These are phyloP conservation scores for Zaprionus ghesquierei DNA, from an alignment of 1,140 invertebrate genomes.

Conservation along the genomic window DNA sequence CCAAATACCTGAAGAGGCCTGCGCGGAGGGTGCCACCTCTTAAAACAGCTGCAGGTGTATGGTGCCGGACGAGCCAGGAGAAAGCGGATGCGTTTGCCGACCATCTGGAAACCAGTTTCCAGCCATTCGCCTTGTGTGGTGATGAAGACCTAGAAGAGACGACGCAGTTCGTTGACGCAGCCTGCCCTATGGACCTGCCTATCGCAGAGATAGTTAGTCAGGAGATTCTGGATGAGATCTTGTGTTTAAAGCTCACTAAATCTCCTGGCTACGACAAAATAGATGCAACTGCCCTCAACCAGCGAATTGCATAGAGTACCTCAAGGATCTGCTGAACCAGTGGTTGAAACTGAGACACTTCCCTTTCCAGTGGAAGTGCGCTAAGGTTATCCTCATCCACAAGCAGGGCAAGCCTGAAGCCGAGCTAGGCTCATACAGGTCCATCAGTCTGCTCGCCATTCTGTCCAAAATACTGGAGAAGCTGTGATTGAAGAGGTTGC, in stretches of 20 bases:
- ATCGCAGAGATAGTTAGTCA: neutral
- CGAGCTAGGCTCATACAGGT: neutral
- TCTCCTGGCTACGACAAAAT: conserved; percentile 16
- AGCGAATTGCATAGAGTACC: neutral
- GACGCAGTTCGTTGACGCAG: neutral
- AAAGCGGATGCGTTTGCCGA: neutral
- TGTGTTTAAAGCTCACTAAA: neutral
- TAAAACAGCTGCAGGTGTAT: neutral
- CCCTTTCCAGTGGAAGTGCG: conserved; percentile 15
- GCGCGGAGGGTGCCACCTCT: neutral
- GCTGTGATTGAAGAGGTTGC: neutral
- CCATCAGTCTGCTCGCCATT: conserved; percentile 6
- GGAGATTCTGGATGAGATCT: neutral
- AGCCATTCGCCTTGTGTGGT: neutral
- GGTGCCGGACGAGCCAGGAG: neutral
- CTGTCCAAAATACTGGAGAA: conserved; percentile 13
- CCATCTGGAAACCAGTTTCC: neutral
- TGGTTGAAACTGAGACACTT: conserved; percentile 3
- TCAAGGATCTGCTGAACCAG: neutral
- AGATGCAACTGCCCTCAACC: conserved; percentile 2
- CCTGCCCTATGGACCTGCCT: conserved; percentile 20
- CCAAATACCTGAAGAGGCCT: conserved; percentile 1
- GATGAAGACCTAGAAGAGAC: neutral
- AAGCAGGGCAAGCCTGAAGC: conserved; percentile 5
- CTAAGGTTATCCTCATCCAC: neutral